Conservation (phyloP, 2,797 vertebrate genomes). For the Masticophis lateralis region DNA sequence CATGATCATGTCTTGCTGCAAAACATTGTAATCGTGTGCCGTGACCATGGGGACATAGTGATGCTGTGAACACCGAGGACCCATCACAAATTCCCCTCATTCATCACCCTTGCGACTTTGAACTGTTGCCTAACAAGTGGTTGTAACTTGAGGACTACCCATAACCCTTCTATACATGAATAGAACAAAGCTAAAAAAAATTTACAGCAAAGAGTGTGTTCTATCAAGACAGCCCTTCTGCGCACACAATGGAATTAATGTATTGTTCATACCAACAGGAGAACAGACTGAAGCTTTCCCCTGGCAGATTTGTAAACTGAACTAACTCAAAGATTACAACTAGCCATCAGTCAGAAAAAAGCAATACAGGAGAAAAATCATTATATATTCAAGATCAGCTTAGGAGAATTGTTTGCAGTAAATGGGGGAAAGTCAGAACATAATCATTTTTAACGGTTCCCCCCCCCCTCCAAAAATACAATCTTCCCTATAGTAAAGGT, state of each 20-base stretch:
- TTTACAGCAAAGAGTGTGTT: not conserved
- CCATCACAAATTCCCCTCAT: not conserved
- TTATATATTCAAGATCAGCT: not conserved
- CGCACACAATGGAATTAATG: not conserved
- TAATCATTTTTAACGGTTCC: not conserved
- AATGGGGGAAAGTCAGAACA: not conserved
- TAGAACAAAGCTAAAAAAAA: not conserved
- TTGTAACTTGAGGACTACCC: not conserved
- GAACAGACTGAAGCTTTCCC: not conserved
- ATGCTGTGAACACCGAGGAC: not conserved
- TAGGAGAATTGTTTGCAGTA: not conserved
- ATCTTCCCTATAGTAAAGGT: not conserved
- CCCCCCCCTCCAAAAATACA: not conserved
- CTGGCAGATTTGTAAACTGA: not conserved
- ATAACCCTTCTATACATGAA: not conserved
- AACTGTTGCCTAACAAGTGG: not conserved
- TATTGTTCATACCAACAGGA: not conserved
- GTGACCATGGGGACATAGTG: not conserved
- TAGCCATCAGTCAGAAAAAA: not conserved
- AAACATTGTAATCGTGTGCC: not conserved
- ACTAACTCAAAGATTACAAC: not conserved
- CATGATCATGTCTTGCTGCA: not conserved
- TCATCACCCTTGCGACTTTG: not conserved
- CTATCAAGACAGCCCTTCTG: not conserved
- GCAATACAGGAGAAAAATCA: not conserved